A percentile compares a stretch with the other conserved stretches of the same genome.
Conservation (phyloP, 1,140 invertebrate genomes). For the Aphaenogaster floridana region DNA sequence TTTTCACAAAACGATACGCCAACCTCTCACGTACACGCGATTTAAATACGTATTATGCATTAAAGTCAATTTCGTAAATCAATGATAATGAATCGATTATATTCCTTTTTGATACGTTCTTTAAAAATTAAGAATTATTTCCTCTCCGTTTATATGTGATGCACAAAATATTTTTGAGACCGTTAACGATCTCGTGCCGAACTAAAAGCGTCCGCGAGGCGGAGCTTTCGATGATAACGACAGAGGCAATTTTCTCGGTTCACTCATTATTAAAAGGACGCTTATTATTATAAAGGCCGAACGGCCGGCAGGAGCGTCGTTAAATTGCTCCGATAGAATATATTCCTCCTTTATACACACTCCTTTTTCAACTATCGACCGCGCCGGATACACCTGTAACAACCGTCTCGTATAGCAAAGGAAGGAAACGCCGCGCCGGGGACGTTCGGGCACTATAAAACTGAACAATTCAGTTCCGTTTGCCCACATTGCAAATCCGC, state of each 20-base stretch:
- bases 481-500: constrained; percentile 28
- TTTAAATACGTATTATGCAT: neutral
- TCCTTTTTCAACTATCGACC: constrained; percentile 31
- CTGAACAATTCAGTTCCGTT: constrained; percentile 28
- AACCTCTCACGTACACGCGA: neutral
- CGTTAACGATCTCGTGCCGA: neutral
- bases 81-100: neutral
- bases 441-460: constrained; percentile 2
- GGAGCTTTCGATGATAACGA: constrained; percentile 23
- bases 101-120: neutral
- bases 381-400: constrained; percentile 35
- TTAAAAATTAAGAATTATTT: constrained; percentile 2
- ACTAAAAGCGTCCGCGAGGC: neutral
- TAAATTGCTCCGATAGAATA: constrained; percentile 33
- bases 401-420: constrained; percentile 2
- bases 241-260: constrained; percentile 38
- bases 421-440: constrained; percentile 9
- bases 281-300: constrained; percentile 46
- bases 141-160: no score
- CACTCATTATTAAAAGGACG: constrained; percentile 47
- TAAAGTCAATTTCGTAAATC: neutral
- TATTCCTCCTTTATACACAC: neutral
- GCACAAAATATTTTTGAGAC: neutral
- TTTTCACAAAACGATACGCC: neutral
- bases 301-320: constrained; percentile 20